Evolutionary conservation across 2,113 vertebrate genomes (phyloP), one percentile per base, ranked within the genome.

Genomic region (Xerus inauris): DNA sequence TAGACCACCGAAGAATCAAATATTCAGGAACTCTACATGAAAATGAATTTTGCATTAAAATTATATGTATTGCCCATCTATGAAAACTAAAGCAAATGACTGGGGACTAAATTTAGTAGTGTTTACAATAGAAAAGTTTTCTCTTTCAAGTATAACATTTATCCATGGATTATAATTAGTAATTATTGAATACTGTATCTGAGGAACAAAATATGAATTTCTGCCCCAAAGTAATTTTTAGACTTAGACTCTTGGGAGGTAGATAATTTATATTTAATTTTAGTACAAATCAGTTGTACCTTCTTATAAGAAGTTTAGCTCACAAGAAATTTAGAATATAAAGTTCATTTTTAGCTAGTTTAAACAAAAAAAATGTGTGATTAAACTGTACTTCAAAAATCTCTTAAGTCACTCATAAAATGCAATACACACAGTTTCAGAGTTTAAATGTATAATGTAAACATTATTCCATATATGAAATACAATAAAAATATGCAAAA

Each of bases 401-500:
- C 67, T 75, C 79, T 45, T 83, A 91, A 84, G 72, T 73, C 8
- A 69, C 59, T 59, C 17, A 64, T 30, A 51, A 83, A 57, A 24
- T 82, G 49, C 22, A 87, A 76, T 38, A 59, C 14, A 47, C 13
- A 82, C 16, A 51, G 19, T 62, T 77, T 47, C n/a, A 42, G 5
- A 79, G 19, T 91, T 16, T 62, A 84, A 96, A 22, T 80, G 35
- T 12, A 73, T 47, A 84, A 49, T 83, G 17, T 49, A 57, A 16
- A 80, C 7, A 49, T 67, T 69, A 28, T 86, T 7, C 67, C 32
- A 82, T 51, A 45, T 26, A 38, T 54, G 26, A 64, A 90, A 82
- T 76, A 47, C 32, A 77, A 83, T 79, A 92, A 92, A 75, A 82
- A 49, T 62, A 80, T 79, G 20, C 20, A 96, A 80, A 77, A 69